These are phyloP conservation scores for Siphonodentalium dalli DNA, from an alignment of 2,888 invertebrate genomes.

Conservation along the genomic window DNA sequence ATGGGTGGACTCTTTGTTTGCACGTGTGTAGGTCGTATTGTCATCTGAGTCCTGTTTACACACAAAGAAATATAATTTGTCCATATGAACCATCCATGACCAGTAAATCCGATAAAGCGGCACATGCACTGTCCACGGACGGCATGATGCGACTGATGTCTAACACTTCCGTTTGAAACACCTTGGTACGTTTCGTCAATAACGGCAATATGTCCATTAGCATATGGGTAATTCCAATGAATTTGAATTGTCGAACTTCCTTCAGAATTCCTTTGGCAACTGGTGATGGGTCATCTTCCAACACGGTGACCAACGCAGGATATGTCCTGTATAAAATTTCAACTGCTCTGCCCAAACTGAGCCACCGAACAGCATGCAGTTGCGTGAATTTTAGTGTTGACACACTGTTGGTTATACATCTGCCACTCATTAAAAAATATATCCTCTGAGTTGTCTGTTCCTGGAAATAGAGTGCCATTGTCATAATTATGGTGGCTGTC, in stretches of 20 bases:
- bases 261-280: constrained; percentile 8
- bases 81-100: constrained; percentile 18
- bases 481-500: too few relatives aligned
- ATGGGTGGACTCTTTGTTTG: too few relatives aligned
- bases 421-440: too few relatives aligned
- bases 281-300: too few relatives aligned
- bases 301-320: constrained; percentile 9
- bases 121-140: constrained; percentile 9
- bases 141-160: constrained; percentile 8
- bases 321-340: constrained; percentile 13
- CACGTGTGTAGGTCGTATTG: too few relatives aligned
- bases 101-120: constrained; percentile 4
- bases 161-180: constrained; percentile 8
- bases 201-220: constrained; percentile 21
- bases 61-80: too few relatives aligned
- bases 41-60: too few relatives aligned
- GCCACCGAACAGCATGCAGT: constrained; percentile 18
- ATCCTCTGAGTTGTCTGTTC: too few relatives aligned
- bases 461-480: too few relatives aligned
- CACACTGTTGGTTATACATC: too few relatives aligned
- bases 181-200: not conserved
- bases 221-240: constrained; percentile 17
- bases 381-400: constrained; percentile 18
- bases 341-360: constrained; percentile 20
- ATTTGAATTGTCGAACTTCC: constrained; percentile 19